phyloP scores from a whole-genome alignment of 2,888 invertebrate species.

The Portevinia maculata region DNA sequence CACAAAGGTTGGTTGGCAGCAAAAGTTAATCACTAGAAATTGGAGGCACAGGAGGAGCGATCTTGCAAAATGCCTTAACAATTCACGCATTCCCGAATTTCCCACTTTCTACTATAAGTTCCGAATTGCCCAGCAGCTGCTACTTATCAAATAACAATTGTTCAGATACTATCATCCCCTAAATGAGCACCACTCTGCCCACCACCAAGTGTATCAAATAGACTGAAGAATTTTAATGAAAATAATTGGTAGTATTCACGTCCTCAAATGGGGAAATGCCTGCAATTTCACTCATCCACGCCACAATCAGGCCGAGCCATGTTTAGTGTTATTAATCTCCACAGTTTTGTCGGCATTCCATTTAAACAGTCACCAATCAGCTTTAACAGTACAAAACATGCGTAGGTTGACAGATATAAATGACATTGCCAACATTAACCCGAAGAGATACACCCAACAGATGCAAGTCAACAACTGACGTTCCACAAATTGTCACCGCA shows the following conservation, averaged over 20 bases:
- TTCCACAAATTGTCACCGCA: conserved; percentile 63
- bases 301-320: not conserved
- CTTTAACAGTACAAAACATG: conserved; percentile 26
- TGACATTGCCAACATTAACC: conserved; percentile 26
- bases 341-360: conserved; percentile 26
- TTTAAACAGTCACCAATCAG: conserved; percentile 37
- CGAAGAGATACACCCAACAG: conserved; percentile 18
- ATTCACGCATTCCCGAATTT: too few species aligned
- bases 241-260: conserved; percentile 59
- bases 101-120: not conserved
- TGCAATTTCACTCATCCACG: conserved; percentile 21
- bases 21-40: too few species aligned
- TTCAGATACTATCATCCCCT: not conserved
- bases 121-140: not conserved
- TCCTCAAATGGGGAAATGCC: conserved; percentile 43
- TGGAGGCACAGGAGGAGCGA: too few species aligned
- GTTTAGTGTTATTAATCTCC: conserved; percentile 9
- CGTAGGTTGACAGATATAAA: conserved; percentile 38
- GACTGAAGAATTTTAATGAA: conserved; percentile 66
- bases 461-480: conserved; percentile 38
- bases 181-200: not conserved
- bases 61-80: too few species aligned
- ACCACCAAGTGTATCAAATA: conserved; percentile 21
- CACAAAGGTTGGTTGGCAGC: too few species aligned
- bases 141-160: not conserved